Base-by-base conservation (phyloP, 2,797 vertebrate species). In the Chromobotia macracanthus region DNA sequence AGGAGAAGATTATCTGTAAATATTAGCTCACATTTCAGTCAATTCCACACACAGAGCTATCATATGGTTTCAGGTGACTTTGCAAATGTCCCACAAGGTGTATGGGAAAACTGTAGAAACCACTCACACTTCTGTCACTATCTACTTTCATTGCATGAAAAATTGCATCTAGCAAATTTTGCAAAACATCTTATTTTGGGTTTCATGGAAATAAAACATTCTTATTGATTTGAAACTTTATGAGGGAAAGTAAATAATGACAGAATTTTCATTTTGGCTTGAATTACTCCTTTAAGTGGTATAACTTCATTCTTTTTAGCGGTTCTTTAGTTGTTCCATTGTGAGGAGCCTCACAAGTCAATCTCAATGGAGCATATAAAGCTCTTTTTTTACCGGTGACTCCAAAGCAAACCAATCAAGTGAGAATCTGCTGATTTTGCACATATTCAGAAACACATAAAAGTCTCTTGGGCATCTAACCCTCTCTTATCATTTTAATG, bases 401-500 rank as follows among this genome's bases (percentile, higher is more conserved):
- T 58, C 55, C 10, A 58, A 60, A n/a, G 56, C 56, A 60, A 46
- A 18, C 5, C 21, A 72, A 72, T 65, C 31, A 79, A 64, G 3
- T 64, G 18, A 9, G 51, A 61, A 51, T 13, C 1, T 53, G 76
- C 68, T 72, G 58, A 64, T 72, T 65, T 41, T 64, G 25, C 55
- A 77, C 25, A 79, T 69, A 55, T 55, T 53, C 35, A 71, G 41
- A 46, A 68, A 41, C n/a, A 71, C 19, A 64, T 31, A 66, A 72
- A 65, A 46, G 56, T 31, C 16, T 55, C 12, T 79, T 64, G 28
- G 25, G 28, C 46, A 64, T 72, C 48, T 19, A 38, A 64, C 18
- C 31, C 18, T 64, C 48, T 79, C 18, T 21, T 19, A 64, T 72
- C 18, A 65, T 65, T 72, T 79, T 72, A 79, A 79, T 65, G 60